Percentiles rank a stretch among this genome's conserved stretches.
phyloP scores from a whole-genome alignment of 2,888 invertebrate species.

The Yponomeuta sedellus region DNA sequence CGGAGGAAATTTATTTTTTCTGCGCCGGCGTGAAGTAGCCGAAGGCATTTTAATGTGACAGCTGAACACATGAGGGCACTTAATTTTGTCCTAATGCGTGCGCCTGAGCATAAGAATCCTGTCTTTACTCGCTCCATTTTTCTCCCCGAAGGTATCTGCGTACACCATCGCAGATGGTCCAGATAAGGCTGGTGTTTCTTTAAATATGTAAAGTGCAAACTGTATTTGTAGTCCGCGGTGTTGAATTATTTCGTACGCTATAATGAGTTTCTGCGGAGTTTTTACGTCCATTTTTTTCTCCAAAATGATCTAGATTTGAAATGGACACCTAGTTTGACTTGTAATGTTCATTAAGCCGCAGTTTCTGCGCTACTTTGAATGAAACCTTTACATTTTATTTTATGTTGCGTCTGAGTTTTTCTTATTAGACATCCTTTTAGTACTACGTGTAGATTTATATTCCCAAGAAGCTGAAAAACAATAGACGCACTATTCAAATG shows the following conservation, averaged over 20 bases:
- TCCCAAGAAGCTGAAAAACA: too few species aligned
- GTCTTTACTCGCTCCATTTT: conserved; percentile 52
- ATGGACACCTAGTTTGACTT: too few species aligned
- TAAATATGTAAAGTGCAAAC: conserved; percentile 74
- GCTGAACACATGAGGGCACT: conserved; percentile 71
- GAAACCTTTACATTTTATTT: too few species aligned
- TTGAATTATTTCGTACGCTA: conserved; percentile 74
- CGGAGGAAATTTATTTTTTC: conserved; percentile 43
- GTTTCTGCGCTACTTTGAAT: too few species aligned
- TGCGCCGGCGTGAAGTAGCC: conserved; percentile 53
- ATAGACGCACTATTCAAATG: too few species aligned
- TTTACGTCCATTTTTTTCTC: too few species aligned
- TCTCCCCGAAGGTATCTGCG: conserved; percentile 57
- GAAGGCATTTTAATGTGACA: conserved; percentile 72
- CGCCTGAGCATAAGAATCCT: conserved; percentile 53
- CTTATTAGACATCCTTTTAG: background rate
- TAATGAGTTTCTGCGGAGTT: conserved; percentile 66
- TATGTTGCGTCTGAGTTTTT: conserved; percentile 50
- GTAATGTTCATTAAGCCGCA: too few species aligned
- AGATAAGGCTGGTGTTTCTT: conserved; percentile 69
- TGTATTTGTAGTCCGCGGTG: conserved; percentile 50
- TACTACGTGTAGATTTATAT: background rate
- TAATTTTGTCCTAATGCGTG: conserved; percentile 73
- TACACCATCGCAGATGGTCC: conserved; percentile 64
- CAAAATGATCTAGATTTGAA: too few species aligned